Percentiles rank a stretch among this genome's conserved stretches.
Evolutionary conservation across 1,140 invertebrate genomes (phyloP).

Genomic region (Drosophila insularis): DNA sequence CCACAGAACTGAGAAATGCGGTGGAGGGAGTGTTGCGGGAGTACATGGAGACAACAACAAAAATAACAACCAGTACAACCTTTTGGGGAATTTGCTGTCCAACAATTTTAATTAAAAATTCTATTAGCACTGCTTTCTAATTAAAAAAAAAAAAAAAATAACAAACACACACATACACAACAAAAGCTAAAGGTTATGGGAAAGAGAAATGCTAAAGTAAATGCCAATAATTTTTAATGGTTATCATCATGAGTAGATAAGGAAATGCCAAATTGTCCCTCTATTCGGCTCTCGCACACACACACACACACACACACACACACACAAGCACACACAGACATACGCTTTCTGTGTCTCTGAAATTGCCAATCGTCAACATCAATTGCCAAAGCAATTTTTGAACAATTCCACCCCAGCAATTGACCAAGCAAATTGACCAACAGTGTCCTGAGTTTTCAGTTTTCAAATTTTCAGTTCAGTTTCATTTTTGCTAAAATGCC

Average conservation of each 20-base stretch:
- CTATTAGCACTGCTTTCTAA: constrained; percentile 76
- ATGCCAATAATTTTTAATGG: constrained; percentile 52
- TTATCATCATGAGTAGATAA: constrained; percentile 41
- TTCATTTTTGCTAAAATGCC: constrained; percentile 5
- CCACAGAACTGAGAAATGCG: constrained; percentile 8
- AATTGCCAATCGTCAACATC: constrained; percentile 51
- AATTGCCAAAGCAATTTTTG: constrained; percentile 42
- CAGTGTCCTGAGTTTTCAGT: constrained; percentile 46
- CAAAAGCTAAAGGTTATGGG: constrained; percentile 42
- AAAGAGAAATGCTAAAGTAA: constrained; percentile 48
- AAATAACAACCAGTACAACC: constrained; percentile 27
- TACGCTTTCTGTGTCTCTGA: constrained; percentile 33
- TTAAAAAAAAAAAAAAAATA: constrained; percentile 66
- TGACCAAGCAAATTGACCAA: constrained; percentile 68
- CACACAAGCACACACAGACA: not conserved
- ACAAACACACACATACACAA: constrained; percentile 19
- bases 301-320: not conserved
- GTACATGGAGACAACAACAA: constrained; percentile 40
- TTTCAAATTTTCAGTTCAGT: constrained; percentile 34
- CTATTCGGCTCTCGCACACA: not conserved
- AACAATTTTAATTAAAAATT: constrained; percentile 80
- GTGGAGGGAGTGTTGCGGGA: no score
- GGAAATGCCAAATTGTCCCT: constrained; percentile 14
- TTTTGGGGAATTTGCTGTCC: constrained; percentile 29
- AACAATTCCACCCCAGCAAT: constrained; percentile 60